phyloP scores from a whole-genome alignment of 2,888 invertebrate genomes.

The Norana najaformis region DNA sequence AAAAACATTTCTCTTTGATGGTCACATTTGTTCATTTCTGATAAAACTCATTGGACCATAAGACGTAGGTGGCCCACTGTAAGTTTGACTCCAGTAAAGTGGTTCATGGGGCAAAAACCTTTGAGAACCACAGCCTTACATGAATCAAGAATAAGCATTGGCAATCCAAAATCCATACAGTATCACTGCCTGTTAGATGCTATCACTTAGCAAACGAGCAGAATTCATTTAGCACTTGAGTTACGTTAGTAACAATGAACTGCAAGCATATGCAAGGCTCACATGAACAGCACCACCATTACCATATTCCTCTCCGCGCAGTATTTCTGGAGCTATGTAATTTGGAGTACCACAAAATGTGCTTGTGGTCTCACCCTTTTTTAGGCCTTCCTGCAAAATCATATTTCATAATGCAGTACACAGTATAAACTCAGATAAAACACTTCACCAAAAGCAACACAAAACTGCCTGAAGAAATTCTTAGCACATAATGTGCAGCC shows the following conservation, averaged over 20 bases:
- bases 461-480: background rate
- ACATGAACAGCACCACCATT: slow-evolving; percentile 34
- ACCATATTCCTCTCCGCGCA: slow-evolving; percentile 77
- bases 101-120: too few species aligned
- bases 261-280: background rate
- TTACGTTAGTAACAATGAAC: background rate
- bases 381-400: slow-evolving; percentile 53
- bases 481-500: background rate
- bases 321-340: slow-evolving; percentile 98
- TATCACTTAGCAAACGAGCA: background rate
- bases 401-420: background rate
- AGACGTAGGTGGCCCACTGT: too few species aligned
- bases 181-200: background rate
- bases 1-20: too few species aligned
- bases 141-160: background rate
- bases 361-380: slow-evolving; percentile 79
- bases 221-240: background rate
- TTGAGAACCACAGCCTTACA: background rate
- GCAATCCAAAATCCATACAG: background rate
- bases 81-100: too few species aligned
- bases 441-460: slow-evolving; percentile 13
- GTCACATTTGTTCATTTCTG: too few species aligned
- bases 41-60: too few species aligned
- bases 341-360: slow-evolving; percentile 92
- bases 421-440: background rate